Base-by-base conservation (phyloP, 2,797 vertebrate species). In the Chelon labrosus region DNA sequence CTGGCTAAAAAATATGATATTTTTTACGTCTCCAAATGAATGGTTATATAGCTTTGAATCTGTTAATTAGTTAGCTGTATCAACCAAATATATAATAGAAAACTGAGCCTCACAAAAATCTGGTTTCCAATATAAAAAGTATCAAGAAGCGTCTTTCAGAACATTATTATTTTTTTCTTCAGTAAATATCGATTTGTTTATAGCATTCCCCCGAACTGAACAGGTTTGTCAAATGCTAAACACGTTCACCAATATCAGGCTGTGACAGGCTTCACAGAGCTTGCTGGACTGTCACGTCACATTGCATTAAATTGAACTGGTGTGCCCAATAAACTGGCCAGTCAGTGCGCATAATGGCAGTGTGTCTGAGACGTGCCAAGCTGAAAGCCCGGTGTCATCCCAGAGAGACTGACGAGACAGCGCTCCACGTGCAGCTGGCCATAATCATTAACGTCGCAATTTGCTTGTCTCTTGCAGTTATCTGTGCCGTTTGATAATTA, bases 371-470 rank as follows among this genome's bases (percentile, higher is more conserved):
- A 37, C 37, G 3, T 52, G 53, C 67, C 39, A 53, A 71, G 69
- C 56, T 58, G 41, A 65, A 80, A 58, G 68, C 66, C 58, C 50
- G 31, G 16, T 64, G 47, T 59, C 39, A 44, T 19, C n/a, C 27
- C n/a, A 73, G 72, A 52, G 17, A 38, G 54, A 39, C 31, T 7
- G n/a, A 37, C 22, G 62, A 68, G 55, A 39, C 42, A 35, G 20
- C 55, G 1, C 20, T 65, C 22, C 69, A 42, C 46, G 56, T 61
- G 64, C 63, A 68, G 72, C 70, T 61, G 12, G 51, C 64, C 70
- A 75, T 73, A 79, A 46, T 83, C 83, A 85, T 89, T 83, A 82
- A 85, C 83, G n/a, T 55, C 57, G 65, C 42, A 71, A 65, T 75
- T 77, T 84, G 82, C 75, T 73, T 74, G 79, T 86, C 65, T 67